Evolutionary conservation across 2,113 vertebrate genomes (phyloP).

Genomic region (Bungarus multicinctus): DNA sequence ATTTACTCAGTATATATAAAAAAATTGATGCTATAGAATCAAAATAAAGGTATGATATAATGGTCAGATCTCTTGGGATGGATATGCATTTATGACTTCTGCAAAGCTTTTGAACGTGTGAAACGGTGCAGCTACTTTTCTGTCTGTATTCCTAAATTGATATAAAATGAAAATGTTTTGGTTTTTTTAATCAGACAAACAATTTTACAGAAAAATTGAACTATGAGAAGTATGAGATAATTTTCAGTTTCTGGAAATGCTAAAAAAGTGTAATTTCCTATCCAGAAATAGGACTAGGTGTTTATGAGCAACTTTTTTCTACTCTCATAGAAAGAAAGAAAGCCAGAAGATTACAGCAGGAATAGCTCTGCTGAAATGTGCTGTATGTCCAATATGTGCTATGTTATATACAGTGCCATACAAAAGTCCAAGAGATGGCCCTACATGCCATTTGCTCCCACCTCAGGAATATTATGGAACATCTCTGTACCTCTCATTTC

Average conservation of each 20-base stretch:
- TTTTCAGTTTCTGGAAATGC: neutral
- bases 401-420: neutral
- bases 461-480: neutral
- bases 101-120: conserved; percentile 1
- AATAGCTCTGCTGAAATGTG: neutral
- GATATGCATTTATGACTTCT: neutral
- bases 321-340: neutral
- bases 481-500: neutral
- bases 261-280: conserved; percentile 1
- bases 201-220: neutral
- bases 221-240: neutral
- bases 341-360: neutral
- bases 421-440: conserved; percentile 3
- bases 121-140: neutral
- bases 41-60: conserved; percentile 1
- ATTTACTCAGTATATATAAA: neutral
- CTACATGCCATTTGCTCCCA: neutral
- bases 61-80: neutral
- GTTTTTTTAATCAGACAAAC: neutral
- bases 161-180: neutral
- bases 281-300: neutral
- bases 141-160: neutral
- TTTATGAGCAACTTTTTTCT: neutral
- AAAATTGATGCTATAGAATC: neutral
- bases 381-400: neutral